These are phyloP conservation scores for Anthopleura xanthogrammica DNA, from an alignment of 92 coral and sea anemone species.

Conservation along the genomic window DNA sequence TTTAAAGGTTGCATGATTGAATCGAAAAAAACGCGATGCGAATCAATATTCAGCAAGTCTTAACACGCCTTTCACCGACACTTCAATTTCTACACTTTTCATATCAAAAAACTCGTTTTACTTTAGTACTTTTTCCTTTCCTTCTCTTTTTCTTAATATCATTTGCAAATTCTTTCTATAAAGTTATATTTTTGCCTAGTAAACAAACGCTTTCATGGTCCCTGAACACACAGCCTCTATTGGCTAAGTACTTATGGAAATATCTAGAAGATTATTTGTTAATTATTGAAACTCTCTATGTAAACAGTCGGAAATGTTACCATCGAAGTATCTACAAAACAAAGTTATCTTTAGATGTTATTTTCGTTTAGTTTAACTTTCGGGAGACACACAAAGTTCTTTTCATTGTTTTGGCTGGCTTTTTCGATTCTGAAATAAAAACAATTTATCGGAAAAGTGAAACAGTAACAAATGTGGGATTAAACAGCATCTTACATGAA, in stretches of 20 bases:
- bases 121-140: neutral
- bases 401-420: neutral
- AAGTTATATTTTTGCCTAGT: neutral
- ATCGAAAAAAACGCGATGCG: neutral
- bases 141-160: neutral
- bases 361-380: neutral
- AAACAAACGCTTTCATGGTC: neutral
- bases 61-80: neutral
- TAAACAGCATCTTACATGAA: neutral
- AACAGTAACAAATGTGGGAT: neutral
- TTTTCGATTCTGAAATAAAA: neutral
- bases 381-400: neutral
- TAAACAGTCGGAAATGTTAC: neutral
- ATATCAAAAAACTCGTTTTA: no score
- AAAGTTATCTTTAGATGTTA: neutral
- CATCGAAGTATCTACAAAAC: neutral
- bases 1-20: neutral
- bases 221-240: neutral
- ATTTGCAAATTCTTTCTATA: neutral
- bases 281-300: neutral
- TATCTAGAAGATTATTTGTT: neutral
- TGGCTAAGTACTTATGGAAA: neutral
- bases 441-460: neutral
- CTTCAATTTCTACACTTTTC: no score
- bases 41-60: neutral